Conservation (phyloP, 2,113 vertebrate species). For the Melanerpes formicivorus region DNA sequence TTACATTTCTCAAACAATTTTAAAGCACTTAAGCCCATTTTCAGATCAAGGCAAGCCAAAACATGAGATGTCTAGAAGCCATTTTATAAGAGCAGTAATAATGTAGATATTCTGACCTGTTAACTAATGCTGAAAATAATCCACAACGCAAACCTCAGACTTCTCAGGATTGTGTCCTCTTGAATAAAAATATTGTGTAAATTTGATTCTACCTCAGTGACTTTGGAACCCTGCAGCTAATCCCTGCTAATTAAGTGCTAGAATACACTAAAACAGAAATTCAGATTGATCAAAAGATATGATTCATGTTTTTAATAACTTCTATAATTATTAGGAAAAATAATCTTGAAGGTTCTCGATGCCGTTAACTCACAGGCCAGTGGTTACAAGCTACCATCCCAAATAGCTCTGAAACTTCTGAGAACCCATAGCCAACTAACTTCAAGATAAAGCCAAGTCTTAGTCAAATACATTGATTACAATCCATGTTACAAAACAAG, state of each 20-base stretch:
- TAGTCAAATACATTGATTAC: background rate
- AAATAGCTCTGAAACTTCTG: background rate
- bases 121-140: slow-evolving; percentile 13
- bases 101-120: background rate
- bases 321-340: background rate
- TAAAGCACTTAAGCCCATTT: slow-evolving; percentile 25
- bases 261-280: slow-evolving; percentile 27
- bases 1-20: slow-evolving; percentile 22
- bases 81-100: background rate
- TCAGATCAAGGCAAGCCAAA: slow-evolving; percentile 42
- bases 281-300: slow-evolving; percentile 40
- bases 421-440: background rate
- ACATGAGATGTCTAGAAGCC: slow-evolving; percentile 34
- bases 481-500: background rate
- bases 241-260: slow-evolving; percentile 39
- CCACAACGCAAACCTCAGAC: background rate
- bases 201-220: slow-evolving; percentile 24
- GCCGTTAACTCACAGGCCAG: slow-evolving; percentile 23
- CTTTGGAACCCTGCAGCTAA: slow-evolving; percentile 29
- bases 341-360: slow-evolving; percentile 4
- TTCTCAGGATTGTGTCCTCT: background rate
- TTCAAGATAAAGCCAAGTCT: background rate
- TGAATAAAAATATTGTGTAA: slow-evolving; percentile 21
- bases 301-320: slow-evolving; percentile 4
- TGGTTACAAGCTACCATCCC: background rate